A percentile compares a stretch with the other conserved stretches of the same genome.
These are phyloP conservation scores for Elachura formosa DNA, from an alignment of 2,113 vertebrate genomes.

Conservation along the genomic window DNA sequence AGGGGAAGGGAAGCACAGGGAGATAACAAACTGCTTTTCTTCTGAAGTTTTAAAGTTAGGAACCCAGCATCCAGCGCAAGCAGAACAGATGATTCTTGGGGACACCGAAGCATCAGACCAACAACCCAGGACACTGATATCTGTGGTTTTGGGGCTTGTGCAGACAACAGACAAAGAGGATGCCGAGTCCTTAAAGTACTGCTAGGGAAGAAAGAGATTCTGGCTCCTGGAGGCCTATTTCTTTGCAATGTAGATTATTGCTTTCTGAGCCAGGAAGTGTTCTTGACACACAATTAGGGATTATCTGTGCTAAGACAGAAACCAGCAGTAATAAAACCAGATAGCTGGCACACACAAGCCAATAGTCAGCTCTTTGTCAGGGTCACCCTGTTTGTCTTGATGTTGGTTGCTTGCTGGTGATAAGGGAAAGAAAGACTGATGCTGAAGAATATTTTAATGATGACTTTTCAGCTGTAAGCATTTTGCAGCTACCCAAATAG, in stretches of 20 bases:
- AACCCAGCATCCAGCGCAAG: too few relatives aligned
- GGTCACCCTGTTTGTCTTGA: conserved; percentile 11
- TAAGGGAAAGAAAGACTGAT: neutral
- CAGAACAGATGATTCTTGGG: too few relatives aligned
- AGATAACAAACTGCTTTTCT: too few relatives aligned
- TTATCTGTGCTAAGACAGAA: neutral
- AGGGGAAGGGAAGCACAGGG: too few relatives aligned
- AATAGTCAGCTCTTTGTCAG: conserved; percentile 43
- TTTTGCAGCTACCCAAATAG: neutral
- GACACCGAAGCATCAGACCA: too few relatives aligned
- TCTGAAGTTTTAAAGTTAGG: too few relatives aligned
- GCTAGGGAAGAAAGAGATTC: neutral
- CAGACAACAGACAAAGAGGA: neutral
- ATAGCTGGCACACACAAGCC: neutral
- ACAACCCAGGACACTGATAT: too few relatives aligned
- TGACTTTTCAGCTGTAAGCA: neutral
- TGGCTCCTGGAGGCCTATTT: neutral
- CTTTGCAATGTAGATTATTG: neutral
- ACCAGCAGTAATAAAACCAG: neutral
- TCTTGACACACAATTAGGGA: conserved; percentile 7
- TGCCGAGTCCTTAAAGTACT: neutral
- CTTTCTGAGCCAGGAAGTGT: neutral
- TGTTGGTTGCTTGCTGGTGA: neutral
- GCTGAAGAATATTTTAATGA: neutral
- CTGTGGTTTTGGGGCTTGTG: neutral